Evolutionary conservation across 2,888 invertebrate species (phyloP).

Genomic region (Cataglyphis altisquamis): DNA sequence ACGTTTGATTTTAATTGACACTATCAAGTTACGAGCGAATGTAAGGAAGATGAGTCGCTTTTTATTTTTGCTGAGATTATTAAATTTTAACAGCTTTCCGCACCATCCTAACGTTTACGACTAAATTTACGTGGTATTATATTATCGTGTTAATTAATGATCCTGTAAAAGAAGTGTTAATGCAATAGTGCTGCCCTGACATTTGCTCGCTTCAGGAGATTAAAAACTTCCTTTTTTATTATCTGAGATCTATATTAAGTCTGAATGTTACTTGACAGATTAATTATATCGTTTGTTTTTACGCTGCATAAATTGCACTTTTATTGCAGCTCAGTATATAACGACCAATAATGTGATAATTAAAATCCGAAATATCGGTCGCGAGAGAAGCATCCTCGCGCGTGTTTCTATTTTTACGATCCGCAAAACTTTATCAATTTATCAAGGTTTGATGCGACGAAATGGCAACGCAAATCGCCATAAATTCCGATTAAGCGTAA

Average conservation of each 20-base stretch:
- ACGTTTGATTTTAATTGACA: background rate
- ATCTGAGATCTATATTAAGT: slow-evolving; percentile 32
- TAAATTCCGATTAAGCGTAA: slow-evolving; percentile 21
- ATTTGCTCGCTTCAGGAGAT: background rate
- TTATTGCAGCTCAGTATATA: background rate
- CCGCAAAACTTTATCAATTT: background rate
- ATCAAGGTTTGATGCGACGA: background rate
- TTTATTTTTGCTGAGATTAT: slow-evolving; percentile 37
- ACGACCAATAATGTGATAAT: background rate
- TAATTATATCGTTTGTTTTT: background rate
- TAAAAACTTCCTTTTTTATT: background rate
- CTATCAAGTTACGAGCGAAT: slow-evolving; percentile 29
- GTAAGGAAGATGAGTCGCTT: slow-evolving; percentile 4
- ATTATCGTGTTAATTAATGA: slow-evolving; percentile 71
- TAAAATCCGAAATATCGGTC: background rate
- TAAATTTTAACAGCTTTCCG: slow-evolving; percentile 34
- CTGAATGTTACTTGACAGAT: slow-evolving; percentile 5
- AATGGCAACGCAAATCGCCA: background rate
- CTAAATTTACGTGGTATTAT: slow-evolving; percentile 66
- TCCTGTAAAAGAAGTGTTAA: slow-evolving; percentile 58
- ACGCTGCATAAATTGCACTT: slow-evolving; percentile 18
- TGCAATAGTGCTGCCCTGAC: slow-evolving; percentile 11
- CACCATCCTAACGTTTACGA: slow-evolving; percentile 59
- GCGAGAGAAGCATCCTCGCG: background rate
- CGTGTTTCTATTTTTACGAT: background rate